Base-by-base conservation (phyloP, 1,140 invertebrate genomes). In the Calycopis cecrops region DNA sequence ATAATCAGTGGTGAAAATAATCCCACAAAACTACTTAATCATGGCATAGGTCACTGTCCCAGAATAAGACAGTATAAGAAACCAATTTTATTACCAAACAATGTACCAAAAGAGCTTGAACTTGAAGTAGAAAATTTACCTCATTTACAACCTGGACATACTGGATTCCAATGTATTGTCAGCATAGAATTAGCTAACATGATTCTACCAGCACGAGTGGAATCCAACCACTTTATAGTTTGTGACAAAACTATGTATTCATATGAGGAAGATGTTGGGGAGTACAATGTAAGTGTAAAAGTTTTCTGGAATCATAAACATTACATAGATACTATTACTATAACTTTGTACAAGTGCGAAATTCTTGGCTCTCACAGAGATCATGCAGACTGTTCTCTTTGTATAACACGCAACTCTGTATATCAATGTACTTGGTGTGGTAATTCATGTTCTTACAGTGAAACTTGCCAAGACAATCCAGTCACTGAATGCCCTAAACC, bases 401-500 rank as follows among this genome's bases (percentile, higher is more conserved):
- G 97, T 79, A 93, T 97, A 12, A 97, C 96, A 0, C 89, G 96
- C 35, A 94, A 96, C 79, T 89, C 92, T 9, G 93, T 95, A 69
- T 98, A 96, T 77, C 92, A 95, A 49, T 99, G 97, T 73, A 93
- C 94, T 16, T 99, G 97, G 97, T 98, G 97, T 88, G 91, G 91
- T 6, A 95, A 93, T 69, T 92, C 92, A 16, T 99, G 97, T 86
- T 92, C 92, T 21, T 97, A 95, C 71, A 91, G 92, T 60, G 93
- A 96, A 66, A 93, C 94, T 8, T 98, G 96, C 74, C 79, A 91
- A 42, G 91, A 92, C 60, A 89, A 89, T 9, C 89, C 92, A 18
- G 92, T 94, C 17, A 92, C 91, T 35, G 95, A 97, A 69, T 98
- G 97, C 79, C 97, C 97, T 0, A 93, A 94, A 70, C 97, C 97